Evolutionary conservation across 2,888 invertebrate species (phyloP).

Genomic region (Drosophila hamatofila): DNA sequence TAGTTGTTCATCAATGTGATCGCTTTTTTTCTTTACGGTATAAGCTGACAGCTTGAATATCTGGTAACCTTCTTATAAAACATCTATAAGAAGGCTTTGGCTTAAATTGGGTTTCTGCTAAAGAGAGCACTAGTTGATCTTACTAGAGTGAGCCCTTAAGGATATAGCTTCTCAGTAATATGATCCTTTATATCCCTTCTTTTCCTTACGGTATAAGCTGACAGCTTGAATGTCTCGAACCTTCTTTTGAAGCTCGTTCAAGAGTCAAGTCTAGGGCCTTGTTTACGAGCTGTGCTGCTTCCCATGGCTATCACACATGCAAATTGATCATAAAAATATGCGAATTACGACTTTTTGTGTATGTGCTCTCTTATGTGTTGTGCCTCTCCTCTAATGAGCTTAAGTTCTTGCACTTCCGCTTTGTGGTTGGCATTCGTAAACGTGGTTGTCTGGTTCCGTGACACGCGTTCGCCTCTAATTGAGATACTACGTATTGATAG

Average conservation of each 20-base stretch:
- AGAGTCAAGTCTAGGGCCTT: conserved; percentile 11
- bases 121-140: too few species aligned
- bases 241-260: not conserved
- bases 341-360: not conserved
- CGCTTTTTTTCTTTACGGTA: not conserved
- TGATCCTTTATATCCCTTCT: too few species aligned
- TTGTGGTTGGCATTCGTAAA: not conserved
- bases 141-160: too few species aligned
- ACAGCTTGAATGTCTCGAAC: not conserved
- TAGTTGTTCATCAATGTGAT: not conserved
- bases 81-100: too few species aligned
- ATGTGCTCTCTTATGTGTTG: not conserved
- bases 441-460: not conserved
- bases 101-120: too few species aligned
- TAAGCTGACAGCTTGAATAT: not conserved
- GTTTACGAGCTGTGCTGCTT: conserved; percentile 5
- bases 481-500: not conserved
- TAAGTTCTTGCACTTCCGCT: conserved; percentile 1
- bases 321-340: conserved; percentile 8
- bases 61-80: too few species aligned
- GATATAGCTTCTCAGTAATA: too few species aligned
- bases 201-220: not conserved
- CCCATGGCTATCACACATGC: conserved; percentile 9
- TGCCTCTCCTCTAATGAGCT: not conserved
- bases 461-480: conserved; percentile 16